Evolutionary conservation across 2,888 invertebrate species (phyloP).

Genomic region (Melinopterus prodromus): DNA sequence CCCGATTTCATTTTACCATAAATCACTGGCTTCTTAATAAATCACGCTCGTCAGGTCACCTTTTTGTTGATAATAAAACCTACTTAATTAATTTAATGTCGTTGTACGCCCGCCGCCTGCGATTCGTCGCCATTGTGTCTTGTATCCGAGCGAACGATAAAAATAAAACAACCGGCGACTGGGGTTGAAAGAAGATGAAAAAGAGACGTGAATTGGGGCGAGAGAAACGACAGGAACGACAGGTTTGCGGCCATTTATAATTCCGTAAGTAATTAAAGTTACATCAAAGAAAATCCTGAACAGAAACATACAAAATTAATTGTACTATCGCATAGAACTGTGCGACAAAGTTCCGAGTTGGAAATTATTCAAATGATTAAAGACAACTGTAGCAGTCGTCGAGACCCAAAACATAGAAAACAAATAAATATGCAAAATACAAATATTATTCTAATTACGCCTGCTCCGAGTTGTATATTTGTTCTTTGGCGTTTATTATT

Average conservation of each 20-base stretch:
- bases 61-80: background rate
- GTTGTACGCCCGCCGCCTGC: background rate
- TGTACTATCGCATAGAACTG: background rate
- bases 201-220: background rate
- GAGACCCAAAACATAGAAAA: background rate
- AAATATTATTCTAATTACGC: background rate
- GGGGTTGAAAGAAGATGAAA: background rate
- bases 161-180: background rate
- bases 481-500: too few relatives aligned
- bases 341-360: background rate
- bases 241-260: conserved; percentile 4
- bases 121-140: background rate
- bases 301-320: background rate
- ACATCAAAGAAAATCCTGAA: background rate
- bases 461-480: background rate
- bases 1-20: background rate
- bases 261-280: background rate
- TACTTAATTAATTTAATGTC: conserved; percentile 4
- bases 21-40: background rate
- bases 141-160: background rate
- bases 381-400: background rate
- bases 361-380: background rate
- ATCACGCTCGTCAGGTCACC: background rate
- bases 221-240: background rate
- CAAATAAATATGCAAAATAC: background rate